Evolutionary conservation across 2,888 invertebrate genomes (phyloP).

Genomic region (Limulus polyphemus): DNA sequence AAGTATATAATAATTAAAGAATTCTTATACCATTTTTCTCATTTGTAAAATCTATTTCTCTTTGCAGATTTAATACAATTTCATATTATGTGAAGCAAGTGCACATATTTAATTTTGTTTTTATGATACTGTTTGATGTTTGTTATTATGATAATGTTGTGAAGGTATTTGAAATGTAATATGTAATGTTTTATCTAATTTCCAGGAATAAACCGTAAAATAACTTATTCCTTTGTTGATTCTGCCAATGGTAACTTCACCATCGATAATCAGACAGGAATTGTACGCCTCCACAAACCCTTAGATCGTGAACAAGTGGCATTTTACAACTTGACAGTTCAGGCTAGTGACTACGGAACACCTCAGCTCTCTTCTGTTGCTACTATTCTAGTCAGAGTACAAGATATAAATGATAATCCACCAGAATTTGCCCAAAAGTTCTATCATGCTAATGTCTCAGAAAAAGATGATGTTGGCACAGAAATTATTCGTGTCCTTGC

Average conservation of each 20-base stretch:
- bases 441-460: constrained; percentile 63
- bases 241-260: constrained; percentile 57
- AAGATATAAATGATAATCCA: constrained; percentile 88
- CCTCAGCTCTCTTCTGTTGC: constrained; percentile 57
- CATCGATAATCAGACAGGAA: constrained; percentile 68
- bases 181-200: too few species aligned
- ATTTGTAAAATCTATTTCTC: too few species aligned
- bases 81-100: too few species aligned
- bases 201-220: constrained; percentile 60
- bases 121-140: too few species aligned
- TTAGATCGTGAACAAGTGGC: constrained; percentile 78
- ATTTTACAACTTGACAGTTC: constrained; percentile 65
- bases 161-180: too few species aligned
- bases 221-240: constrained; percentile 64
- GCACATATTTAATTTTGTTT: too few species aligned
- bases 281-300: constrained; percentile 65
- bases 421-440: constrained; percentile 76
- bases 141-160: too few species aligned
- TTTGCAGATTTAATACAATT: too few species aligned
- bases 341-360: constrained; percentile 66
- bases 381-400: constrained; percentile 61
- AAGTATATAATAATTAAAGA: too few species aligned
- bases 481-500: constrained; percentile 73
- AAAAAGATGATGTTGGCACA: constrained; percentile 59
- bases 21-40: too few species aligned